phyloP scores from a whole-genome alignment of 2,888 invertebrate genomes.

The Mayetiola destructor region DNA sequence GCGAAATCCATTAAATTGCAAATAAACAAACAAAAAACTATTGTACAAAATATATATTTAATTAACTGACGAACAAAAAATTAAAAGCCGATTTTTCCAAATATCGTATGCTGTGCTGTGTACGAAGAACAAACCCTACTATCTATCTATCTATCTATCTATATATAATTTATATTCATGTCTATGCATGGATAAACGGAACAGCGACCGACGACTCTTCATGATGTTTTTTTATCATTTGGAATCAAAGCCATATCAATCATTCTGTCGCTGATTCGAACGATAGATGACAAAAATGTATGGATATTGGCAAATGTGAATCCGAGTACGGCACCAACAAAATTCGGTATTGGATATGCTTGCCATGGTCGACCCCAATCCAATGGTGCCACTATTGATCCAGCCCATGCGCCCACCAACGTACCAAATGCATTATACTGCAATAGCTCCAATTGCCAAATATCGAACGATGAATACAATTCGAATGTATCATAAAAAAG shows the following conservation, averaged over 20 bases:
- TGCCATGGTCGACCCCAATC: conserved; percentile 85
- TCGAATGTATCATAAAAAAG: conserved; percentile 34
- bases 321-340: conserved; percentile 45
- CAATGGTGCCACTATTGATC: conserved; percentile 64
- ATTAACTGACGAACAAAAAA: no score
- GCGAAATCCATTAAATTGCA: no score
- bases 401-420: conserved; percentile 61
- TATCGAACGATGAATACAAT: conserved; percentile 30
- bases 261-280: not conserved
- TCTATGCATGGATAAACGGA: no score
- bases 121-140: no score
- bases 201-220: no score
- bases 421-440: conserved; percentile 33
- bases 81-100: no score
- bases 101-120: no score
- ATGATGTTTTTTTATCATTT: not conserved
- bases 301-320: conserved; percentile 38
- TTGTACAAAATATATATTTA: no score
- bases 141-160: no score
- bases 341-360: conserved; percentile 52
- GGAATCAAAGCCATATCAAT: not conserved
- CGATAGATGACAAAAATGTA: not conserved
- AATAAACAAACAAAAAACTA: no score
- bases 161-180: no score
- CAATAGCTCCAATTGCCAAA: conserved; percentile 30